A percentile compares a stretch with the other conserved stretches of the same genome.
Evolutionary conservation across 1,140 invertebrate genomes (phyloP).

Genomic region (Cardiocondyla obscurior): DNA sequence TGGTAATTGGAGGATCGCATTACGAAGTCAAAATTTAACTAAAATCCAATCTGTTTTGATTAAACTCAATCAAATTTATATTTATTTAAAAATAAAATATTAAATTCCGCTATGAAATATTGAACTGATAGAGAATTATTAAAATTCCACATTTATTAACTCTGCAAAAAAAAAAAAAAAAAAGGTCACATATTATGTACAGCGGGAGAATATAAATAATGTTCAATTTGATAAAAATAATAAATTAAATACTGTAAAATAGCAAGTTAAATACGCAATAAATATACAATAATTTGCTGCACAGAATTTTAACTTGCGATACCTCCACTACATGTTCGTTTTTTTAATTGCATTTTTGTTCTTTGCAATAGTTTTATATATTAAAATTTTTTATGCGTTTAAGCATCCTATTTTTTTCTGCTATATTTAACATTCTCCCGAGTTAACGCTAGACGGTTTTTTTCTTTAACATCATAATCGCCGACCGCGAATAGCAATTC

Average conservation of each 20-base stretch:
- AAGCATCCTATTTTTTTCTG: background rate
- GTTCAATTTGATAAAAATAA: background rate
- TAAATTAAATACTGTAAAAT: background rate
- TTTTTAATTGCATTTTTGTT: background rate
- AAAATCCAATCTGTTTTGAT: background rate
- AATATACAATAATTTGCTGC: background rate
- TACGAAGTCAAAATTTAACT: background rate
- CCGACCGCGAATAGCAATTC: background rate
- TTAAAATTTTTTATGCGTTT: background rate
- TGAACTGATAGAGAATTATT: background rate
- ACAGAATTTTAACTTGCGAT: slow-evolving; percentile 8
- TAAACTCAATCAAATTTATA: background rate
- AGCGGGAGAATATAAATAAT: background rate
- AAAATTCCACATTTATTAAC: background rate
- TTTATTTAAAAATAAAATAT: background rate
- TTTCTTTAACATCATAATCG: background rate
- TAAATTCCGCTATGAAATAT: background rate
- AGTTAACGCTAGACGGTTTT: background rate
- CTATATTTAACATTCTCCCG: background rate
- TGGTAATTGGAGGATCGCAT: background rate
- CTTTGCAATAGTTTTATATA: background rate
- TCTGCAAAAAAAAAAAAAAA: background rate
- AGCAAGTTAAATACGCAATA: background rate
- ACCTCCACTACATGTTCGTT: background rate
- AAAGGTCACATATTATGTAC: background rate